These are phyloP conservation scores for Calypte anna DNA, from an alignment of 2,113 vertebrate species.

Conservation along the genomic window DNA sequence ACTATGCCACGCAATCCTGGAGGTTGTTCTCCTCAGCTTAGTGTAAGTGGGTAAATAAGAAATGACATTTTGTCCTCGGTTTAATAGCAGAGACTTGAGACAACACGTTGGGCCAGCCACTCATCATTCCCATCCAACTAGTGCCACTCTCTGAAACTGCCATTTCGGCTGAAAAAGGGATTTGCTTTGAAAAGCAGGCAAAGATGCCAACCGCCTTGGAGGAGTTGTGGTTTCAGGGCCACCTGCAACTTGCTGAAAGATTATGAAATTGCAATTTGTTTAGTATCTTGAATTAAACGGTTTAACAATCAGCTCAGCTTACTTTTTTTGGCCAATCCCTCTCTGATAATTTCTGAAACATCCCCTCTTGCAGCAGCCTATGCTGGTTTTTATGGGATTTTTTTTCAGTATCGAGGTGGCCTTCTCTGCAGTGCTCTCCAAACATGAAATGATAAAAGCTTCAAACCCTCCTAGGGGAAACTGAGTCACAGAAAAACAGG, in stretches of 20 bases:
- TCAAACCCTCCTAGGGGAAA: not conserved
- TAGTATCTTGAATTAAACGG: not conserved
- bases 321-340: not conserved
- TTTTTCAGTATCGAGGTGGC: not conserved
- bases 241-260: conserved; percentile 20
- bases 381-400: not conserved
- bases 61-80: not conserved
- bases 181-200: not conserved
- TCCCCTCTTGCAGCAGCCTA: not conserved
- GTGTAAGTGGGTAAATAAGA: not conserved
- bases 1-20: not conserved
- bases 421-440: not conserved
- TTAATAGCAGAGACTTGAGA: not conserved
- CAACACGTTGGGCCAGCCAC: not conserved
- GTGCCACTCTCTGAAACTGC: not conserved
- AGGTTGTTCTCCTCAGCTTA: conserved; percentile 13
- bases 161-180: not conserved
- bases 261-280: not conserved
- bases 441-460: not conserved
- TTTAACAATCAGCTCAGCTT: not conserved
- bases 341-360: not conserved
- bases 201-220: not conserved
- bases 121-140: not conserved
- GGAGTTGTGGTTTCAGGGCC: not conserved
- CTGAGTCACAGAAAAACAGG: not conserved